Conservation (phyloP, 2,797 vertebrate species). For the Lepidocolaptes lacrymiger region DNA sequence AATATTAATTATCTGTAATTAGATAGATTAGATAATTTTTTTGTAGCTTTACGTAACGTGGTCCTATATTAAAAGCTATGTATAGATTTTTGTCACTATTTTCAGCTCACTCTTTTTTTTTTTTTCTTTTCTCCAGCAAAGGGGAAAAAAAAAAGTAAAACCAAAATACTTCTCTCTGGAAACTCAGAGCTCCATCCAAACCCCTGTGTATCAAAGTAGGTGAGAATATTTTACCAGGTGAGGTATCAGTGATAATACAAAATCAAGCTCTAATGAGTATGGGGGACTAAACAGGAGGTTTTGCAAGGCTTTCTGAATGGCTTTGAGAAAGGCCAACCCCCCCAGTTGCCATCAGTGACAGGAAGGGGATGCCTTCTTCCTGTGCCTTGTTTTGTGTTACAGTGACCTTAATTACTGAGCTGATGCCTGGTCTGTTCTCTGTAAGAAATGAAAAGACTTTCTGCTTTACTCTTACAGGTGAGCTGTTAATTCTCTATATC, state of each 20-base stretch:
- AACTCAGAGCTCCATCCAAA: background rate
- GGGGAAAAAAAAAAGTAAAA: accelerated
- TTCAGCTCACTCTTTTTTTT: background rate
- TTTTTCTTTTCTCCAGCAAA: background rate
- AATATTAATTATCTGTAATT: constrained; percentile 60
- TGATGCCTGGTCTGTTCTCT: background rate
- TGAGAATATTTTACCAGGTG: background rate
- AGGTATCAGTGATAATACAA: background rate
- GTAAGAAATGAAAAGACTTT: background rate
- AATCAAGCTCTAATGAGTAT: background rate
- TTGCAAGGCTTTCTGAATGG: background rate
- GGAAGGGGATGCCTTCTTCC: background rate
- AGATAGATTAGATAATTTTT: constrained; percentile 55
- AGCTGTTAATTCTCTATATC: background rate
- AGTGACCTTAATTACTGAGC: background rate
- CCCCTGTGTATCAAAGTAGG: background rate
- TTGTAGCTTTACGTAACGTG: constrained; percentile 15
- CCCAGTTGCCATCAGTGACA: background rate
- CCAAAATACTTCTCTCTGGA: background rate
- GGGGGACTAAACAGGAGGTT: background rate
- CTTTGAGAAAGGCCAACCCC: background rate
- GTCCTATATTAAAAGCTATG: constrained; percentile 28
- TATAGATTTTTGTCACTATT: constrained; percentile 34
- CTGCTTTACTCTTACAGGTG: background rate
- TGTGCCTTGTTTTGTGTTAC: background rate